A percentile compares a stretch with the other conserved stretches of the same genome.
These are phyloP conservation scores for Malurus cyaneus DNA, from an alignment of 2,113 vertebrate species.

Conservation along the genomic window DNA sequence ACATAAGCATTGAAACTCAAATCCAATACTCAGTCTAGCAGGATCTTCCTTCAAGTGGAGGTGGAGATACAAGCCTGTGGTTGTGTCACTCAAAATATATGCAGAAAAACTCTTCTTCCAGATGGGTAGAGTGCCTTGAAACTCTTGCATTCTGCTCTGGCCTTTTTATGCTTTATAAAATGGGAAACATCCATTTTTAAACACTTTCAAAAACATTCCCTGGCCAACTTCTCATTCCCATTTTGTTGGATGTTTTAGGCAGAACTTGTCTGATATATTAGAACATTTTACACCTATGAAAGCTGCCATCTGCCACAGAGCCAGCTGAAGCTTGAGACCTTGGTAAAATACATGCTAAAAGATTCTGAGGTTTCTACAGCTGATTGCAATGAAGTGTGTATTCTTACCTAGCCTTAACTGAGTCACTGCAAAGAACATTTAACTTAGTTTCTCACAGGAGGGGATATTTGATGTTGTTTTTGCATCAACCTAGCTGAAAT, in stretches of 20 bases:
- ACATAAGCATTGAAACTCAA: background rate
- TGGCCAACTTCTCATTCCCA: background rate
- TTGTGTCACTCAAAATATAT: background rate
- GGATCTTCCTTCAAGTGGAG: background rate
- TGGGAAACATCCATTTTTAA: background rate
- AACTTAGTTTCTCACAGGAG: background rate
- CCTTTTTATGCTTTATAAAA: background rate
- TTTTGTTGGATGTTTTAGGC: background rate
- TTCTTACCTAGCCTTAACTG: constrained; percentile 5
- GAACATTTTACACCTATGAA: background rate
- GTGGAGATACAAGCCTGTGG: background rate
- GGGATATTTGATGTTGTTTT: constrained; percentile 21
- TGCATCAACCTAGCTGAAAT: constrained; percentile 19
- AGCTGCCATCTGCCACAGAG: background rate
- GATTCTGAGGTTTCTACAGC: background rate
- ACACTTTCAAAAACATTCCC: background rate
- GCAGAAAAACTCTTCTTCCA: background rate
- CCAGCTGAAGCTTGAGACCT: background rate
- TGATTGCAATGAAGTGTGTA: background rate
- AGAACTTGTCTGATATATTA: background rate
- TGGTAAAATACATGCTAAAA: background rate
- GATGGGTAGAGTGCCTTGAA: background rate
- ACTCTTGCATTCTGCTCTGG: background rate
- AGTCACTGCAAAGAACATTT: constrained; percentile 7
- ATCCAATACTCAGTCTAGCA: background rate